Conservation (phyloP, 2,113 vertebrate genomes). For the Lamprologus lemairii region DNA sequence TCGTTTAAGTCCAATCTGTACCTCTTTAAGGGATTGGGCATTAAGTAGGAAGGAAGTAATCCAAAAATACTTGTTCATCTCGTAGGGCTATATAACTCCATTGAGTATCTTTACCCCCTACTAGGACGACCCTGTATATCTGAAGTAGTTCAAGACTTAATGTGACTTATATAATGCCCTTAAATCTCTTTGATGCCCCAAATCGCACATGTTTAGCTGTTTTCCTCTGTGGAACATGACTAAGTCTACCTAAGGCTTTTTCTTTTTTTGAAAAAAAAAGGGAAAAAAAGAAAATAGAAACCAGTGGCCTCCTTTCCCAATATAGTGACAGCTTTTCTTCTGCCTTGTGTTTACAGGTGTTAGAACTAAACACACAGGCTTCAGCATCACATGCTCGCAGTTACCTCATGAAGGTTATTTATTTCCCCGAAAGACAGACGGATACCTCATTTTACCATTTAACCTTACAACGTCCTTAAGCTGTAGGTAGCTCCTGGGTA, state of each 20-base stretch:
- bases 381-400: neutral
- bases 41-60: constrained; percentile 34
- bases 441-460: neutral
- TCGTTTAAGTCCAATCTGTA: constrained; percentile 35
- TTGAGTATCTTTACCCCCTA: constrained; percentile 28
- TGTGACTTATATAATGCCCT: neutral
- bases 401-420: neutral
- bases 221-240: neutral
- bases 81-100: constrained; percentile 33
- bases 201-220: neutral
- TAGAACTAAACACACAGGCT: neutral
- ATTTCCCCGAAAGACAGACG: neutral
- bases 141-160: neutral
- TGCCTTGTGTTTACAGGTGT: neutral
- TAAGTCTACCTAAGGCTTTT: neutral
- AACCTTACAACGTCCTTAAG: neutral
- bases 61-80: constrained; percentile 39
- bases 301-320: neutral
- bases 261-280: neutral
- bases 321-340: neutral
- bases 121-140: neutral
- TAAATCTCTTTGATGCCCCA: neutral
- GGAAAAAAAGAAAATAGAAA: neutral
- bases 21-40: constrained; percentile 24
- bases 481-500: neutral